These are phyloP conservation scores for Chymomyza costata DNA, from an alignment of 1,140 invertebrate species.

Conservation along the genomic window DNA sequence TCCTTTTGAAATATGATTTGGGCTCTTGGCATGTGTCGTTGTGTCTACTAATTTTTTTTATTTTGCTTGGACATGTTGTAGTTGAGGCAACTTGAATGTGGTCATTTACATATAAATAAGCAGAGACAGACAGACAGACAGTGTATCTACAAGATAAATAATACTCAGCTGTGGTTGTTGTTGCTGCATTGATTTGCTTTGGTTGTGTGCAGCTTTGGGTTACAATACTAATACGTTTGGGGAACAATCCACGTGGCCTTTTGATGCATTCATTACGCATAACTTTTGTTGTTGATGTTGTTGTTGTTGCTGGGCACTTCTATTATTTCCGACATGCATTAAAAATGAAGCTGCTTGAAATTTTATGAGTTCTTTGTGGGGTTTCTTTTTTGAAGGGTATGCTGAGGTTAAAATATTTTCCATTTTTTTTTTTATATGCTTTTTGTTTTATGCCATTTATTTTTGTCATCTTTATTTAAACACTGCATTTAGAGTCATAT, in stretches of 20 bases:
- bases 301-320: no score
- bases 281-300: no score
- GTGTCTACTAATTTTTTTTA: constrained; percentile 30
- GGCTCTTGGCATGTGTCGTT: constrained; percentile 26
- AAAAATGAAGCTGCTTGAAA: no score
- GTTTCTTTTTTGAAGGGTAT: no score
- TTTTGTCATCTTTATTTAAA: no score
- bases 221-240: constrained; percentile 38
- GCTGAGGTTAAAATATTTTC: no score
- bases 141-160: not conserved
- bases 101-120: constrained; percentile 68
- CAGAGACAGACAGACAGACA: constrained; percentile 21
- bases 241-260: constrained; percentile 25
- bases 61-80: constrained; percentile 16
- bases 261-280: constrained; percentile 12
- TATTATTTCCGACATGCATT: no score
- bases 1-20: constrained; percentile 58
- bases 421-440: no score
- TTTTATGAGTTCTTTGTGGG: constrained; percentile 44
- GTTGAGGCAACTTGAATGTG: no score
- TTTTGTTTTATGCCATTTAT: no score
- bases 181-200: constrained; percentile 46
- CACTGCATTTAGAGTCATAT: no score
- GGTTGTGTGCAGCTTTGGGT: not conserved
- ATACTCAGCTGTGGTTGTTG: no score